Base-by-base conservation (phyloP, 2,888 invertebrate species). In the Lissocephala sabroskyi region DNA sequence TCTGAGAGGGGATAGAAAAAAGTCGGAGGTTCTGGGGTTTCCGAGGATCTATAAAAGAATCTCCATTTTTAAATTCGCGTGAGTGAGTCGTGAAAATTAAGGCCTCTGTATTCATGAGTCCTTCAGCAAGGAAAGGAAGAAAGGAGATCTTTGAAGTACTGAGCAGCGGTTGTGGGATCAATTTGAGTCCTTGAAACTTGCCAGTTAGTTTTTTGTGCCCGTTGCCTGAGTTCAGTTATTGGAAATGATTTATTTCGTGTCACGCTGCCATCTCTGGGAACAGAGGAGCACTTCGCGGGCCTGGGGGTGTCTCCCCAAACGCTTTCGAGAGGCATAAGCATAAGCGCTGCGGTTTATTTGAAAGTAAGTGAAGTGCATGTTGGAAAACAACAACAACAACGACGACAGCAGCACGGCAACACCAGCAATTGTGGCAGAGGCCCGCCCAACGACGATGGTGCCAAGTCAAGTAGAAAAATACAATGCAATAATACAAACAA, bases 391-490 rank as follows among this genome's bases (percentile, higher is more conserved):
- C 40, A 42, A 28, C 46, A 47, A 49, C 55, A 47, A 41, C 19
- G 47, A 53, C 41, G 48, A 42, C 39, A 33, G 45, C 37, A 55
- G 30, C 19, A 41, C 41, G 52, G 52, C 48, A 56, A 47, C 65
- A 62, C 55, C 49, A 41, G 61, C 53, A 49, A 57, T 54, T 49
- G 40, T 33, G 57, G 45, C 55, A 29, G 44, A 46, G 40, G 7
- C 2, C 10, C 16, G 35, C 47, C 45, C 41, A 58, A 57, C 59
- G 55, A 52, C 45, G n/a, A n/a, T n/a, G 61, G 60, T 78, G 76
- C 73, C 76, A 74, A 74, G 65, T 74, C 73, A 75, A 71, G 78
- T 74, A 74, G 78, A 74, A 73, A 78, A 74, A 78, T 66, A 60
- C 71, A 73, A 74, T 70, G 74, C 71, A 73, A 78, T 66, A 64